phyloP scores from a whole-genome alignment of 2,888 invertebrate species.

The Lagria hirta region DNA sequence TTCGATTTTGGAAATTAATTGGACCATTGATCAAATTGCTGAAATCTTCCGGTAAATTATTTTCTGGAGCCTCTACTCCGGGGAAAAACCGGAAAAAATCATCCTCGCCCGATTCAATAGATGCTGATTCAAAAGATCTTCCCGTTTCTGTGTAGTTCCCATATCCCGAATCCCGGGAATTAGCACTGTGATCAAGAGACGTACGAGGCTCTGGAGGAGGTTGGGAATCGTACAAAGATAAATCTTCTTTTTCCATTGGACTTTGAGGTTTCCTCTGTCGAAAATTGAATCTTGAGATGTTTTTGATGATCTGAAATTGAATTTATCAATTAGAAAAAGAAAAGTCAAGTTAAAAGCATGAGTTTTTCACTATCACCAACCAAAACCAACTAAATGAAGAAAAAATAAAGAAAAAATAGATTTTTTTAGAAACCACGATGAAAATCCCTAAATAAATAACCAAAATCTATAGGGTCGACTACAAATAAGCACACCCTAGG shows the following conservation, averaged over 20 bases:
- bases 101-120: conserved; percentile 64
- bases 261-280: too few relatives aligned
- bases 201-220: conserved; percentile 49
- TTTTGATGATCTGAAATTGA: too few relatives aligned
- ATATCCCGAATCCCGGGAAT: conserved; percentile 64
- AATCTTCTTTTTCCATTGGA: conserved; percentile 45
- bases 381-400: too few relatives aligned
- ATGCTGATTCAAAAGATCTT: conserved; percentile 56
- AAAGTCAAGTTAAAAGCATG: conserved; percentile 1
- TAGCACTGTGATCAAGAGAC: conserved; percentile 58
- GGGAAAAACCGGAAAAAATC: conserved; percentile 67
- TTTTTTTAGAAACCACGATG: too few relatives aligned
- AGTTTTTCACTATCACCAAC: conserved; percentile 6
- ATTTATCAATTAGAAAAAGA: too few relatives aligned
- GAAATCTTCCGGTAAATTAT: conserved; percentile 60
- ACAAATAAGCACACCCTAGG: conserved; percentile 17
- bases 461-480: conserved; percentile 11
- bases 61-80: conserved; percentile 60
- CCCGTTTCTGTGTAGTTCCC: too few relatives aligned
- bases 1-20: conserved; percentile 43
- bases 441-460: conserved; percentile 12
- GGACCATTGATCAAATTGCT: conserved; percentile 61
- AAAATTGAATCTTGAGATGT: too few relatives aligned
- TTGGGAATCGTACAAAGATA: conserved; percentile 51
- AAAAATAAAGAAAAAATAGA: too few relatives aligned